Conservation (phyloP, 2,888 invertebrate genomes). For the Spatulosminthurus flaviceps region DNA sequence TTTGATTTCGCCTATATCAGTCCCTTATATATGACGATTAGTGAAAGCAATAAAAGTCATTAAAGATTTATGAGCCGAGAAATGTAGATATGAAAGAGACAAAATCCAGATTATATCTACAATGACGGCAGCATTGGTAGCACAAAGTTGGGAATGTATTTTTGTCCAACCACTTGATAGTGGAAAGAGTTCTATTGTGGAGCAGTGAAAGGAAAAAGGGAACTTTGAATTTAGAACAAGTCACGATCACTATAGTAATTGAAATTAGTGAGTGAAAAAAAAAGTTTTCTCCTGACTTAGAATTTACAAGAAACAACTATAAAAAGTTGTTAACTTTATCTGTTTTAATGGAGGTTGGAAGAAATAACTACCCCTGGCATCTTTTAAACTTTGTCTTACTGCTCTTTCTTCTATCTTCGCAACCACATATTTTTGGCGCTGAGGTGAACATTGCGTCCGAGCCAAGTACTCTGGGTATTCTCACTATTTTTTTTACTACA, state of each 20-base stretch:
- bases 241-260: slow-evolving; percentile 38
- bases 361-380: slow-evolving; percentile 26
- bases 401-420: slow-evolving; percentile 16
- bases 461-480: slow-evolving; percentile 29
- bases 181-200: slow-evolving; percentile 18
- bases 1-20: background rate
- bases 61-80: background rate
- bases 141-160: too few species aligned
- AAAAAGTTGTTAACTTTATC: background rate
- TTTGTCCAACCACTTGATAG: background rate
- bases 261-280: slow-evolving; percentile 30
- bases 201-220: background rate
- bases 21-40: slow-evolving; percentile 3
- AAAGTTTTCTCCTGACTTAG: background rate
- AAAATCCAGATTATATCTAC: background rate
- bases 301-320: background rate
- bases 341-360: background rate
- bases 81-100: slow-evolving; percentile 1
- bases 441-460: slow-evolving; percentile 7
- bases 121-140: background rate
- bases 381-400: slow-evolving; percentile 27
- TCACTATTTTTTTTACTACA: slow-evolving; percentile 22
- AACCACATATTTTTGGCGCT: slow-evolving; percentile 30
- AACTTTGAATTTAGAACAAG: background rate
- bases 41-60: slow-evolving; percentile 2